These are phyloP conservation scores for Lasius platythorax DNA, from an alignment of 2,888 invertebrate genomes.

Conservation along the genomic window DNA sequence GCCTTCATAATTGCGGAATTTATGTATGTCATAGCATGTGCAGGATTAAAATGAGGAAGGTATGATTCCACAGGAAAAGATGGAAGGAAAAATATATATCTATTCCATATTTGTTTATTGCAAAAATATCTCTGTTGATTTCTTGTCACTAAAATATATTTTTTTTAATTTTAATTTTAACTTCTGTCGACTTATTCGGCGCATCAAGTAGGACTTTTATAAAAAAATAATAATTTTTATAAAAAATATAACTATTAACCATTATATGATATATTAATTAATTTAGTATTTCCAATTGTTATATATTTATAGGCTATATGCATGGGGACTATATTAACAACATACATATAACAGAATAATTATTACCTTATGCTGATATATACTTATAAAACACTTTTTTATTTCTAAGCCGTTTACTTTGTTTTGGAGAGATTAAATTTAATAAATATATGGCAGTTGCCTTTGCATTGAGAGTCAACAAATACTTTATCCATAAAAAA, in stretches of 20 bases:
- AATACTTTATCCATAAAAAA: neutral
- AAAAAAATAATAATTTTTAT: neutral
- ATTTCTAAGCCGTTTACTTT: neutral
- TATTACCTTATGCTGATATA: neutral
- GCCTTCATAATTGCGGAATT: neutral
- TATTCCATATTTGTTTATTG: neutral
- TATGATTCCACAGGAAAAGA: slow-evolving; percentile 1
- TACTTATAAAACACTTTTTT: neutral
- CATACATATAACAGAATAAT: neutral
- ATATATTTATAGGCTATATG: neutral
- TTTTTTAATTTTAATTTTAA: neutral
- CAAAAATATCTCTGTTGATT: neutral
- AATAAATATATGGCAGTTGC: neutral
- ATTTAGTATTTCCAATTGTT: neutral
- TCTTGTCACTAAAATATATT: neutral
- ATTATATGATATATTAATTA: neutral
- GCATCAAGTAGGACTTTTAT: neutral
- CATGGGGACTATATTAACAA: neutral
- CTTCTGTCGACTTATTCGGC: neutral
- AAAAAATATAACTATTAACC: neutral
- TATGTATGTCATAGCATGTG: slow-evolving; percentile 26
- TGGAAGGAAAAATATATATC: neutral
- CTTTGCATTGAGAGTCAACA: neutral
- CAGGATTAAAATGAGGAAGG: slow-evolving; percentile 10
- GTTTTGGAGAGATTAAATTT: neutral